A percentile compares a stretch with the other conserved stretches of the same genome.
Evolutionary conservation across 2,113 vertebrate species (phyloP).

Genomic region (Xenopus laevis): DNA sequence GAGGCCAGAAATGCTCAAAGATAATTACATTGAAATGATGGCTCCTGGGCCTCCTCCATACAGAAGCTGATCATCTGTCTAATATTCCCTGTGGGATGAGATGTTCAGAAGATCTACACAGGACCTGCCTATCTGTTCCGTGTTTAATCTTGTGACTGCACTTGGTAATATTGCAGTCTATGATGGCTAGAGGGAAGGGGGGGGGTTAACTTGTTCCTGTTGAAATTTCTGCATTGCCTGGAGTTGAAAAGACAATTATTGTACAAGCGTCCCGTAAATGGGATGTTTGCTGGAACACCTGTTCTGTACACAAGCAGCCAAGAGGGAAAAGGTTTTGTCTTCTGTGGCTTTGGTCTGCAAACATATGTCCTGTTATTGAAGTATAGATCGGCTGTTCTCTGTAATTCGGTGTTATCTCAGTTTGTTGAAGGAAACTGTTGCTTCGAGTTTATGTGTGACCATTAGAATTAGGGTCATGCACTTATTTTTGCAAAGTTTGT

Average conservation of each 20-base stretch:
- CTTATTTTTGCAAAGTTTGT: too few relatives aligned
- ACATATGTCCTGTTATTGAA: not conserved
- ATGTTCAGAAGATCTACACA: conserved; percentile 18
- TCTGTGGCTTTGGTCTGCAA: not conserved
- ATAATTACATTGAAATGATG: conserved; percentile 35
- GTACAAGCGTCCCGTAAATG: conserved; percentile 16
- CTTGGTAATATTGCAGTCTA: conserved; percentile 1
- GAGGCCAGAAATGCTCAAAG: conserved; percentile 33
- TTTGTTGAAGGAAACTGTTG: conserved; percentile 4
- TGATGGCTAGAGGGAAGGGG: conserved; percentile 31
- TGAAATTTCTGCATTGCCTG: conserved; percentile 26
- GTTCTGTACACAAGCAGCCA: conserved; percentile 11
- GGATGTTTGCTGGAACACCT: conserved; percentile 20
- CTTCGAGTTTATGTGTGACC: not conserved
- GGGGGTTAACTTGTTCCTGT: conserved; percentile 26
- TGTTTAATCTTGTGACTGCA: conserved; percentile 40
- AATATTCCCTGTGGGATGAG: conserved; percentile 38
- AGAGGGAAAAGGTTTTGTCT: conserved; percentile 26
- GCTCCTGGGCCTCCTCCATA: conserved; percentile 29
- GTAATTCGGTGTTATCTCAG: not conserved
- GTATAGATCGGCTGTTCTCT: not conserved
- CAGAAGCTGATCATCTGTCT: conserved; percentile 42
- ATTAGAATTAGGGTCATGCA: too few relatives aligned
- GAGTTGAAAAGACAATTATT: conserved; percentile 29
- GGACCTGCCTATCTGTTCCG: conserved; percentile 28